Evolutionary conservation across 2,113 vertebrate species (phyloP), one percentile per base, ranked within the genome.

Genomic region (Daboia siamensis): DNA sequence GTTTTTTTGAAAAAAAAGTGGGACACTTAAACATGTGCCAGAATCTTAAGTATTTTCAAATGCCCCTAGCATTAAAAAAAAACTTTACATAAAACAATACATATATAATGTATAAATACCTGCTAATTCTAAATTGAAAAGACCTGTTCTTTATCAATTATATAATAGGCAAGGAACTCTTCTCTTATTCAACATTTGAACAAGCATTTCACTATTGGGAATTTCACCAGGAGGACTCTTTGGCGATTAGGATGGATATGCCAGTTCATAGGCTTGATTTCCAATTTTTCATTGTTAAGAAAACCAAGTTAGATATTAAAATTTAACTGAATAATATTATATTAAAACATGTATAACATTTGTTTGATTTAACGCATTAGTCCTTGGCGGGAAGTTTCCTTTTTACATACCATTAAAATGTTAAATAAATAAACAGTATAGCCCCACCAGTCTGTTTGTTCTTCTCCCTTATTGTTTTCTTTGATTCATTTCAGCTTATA

Each of bases 391-490:
- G 21, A 33, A 1, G 2, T 80, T 80, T 80, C 33, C 33, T 80
- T 80, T 80, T 80, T 80, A 39, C 74, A 80, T 80, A 80, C 74
- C 74, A 44, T 44, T 44, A 80, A 80, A 80, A 80, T 80, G 21
- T 44, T 80, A 44, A 80, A 80, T 44, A 80, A 80, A 80, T 80
- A 80, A 80, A 80, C 74, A 80, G 33, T 44, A 44, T 80, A 44
- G 33, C 74, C 74, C 84, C 84, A 92, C 33, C 29, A 4, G 24
- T 20, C 90, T 61, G 4, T 46, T 57, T 10, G 12, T 48, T 91
- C 39, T 21, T n/a, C 51, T 90, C 0, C 39, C 29, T 33, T 80
- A 92, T 95, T 89, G 29, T 33, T 46, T 94, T 93, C 88, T 93
- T 84, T 86, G 93, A 85, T 87, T 91, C 39, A 52, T 91, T 64